Evolutionary conservation across 2,888 invertebrate genomes (phyloP).

Genomic region (Cataglyphis albicans): DNA sequence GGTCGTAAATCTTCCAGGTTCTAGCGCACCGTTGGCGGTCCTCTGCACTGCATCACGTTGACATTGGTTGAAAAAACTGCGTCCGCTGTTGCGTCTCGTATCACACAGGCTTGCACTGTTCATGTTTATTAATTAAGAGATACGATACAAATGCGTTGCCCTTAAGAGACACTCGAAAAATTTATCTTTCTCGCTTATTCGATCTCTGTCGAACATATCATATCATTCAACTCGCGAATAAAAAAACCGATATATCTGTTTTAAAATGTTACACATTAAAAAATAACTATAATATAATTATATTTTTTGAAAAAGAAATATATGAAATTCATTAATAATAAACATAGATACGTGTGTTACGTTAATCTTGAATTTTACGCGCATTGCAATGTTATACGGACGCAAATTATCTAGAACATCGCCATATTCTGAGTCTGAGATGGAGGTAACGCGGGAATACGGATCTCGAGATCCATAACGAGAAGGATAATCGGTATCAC

Average conservation of each 20-base stretch:
- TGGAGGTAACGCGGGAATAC: constrained; percentile 41
- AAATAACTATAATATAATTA: neutral
- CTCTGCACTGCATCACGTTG: constrained; percentile 73
- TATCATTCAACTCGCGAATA: neutral
- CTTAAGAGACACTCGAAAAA: constrained; percentile 40
- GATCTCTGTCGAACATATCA: neutral
- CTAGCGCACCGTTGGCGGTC: constrained; percentile 69
- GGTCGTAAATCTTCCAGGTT: constrained; percentile 78
- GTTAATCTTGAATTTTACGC: constrained; percentile 7
- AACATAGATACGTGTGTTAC: neutral
- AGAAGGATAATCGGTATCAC: constrained; percentile 70
- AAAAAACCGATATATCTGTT: neutral
- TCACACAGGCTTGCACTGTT: constrained; percentile 25
- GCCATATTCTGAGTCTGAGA: constrained; percentile 50
- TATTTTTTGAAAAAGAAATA: neutral
- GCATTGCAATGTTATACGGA: neutral
- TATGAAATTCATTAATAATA: neutral
- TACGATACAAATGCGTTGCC: constrained; percentile 64
- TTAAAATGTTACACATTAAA: neutral
- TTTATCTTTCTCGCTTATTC: neutral
- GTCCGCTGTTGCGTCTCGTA: constrained; percentile 40
- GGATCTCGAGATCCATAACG: constrained; percentile 66
- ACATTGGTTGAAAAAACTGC: constrained; percentile 68
- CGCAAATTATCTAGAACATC: neutral
- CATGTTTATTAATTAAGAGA: constrained; percentile 77